A percentile compares a stretch with the other conserved stretches of the same genome.
Evolutionary conservation across 2,797 vertebrate species (phyloP).

Genomic region (Siniperca obscura): DNA sequence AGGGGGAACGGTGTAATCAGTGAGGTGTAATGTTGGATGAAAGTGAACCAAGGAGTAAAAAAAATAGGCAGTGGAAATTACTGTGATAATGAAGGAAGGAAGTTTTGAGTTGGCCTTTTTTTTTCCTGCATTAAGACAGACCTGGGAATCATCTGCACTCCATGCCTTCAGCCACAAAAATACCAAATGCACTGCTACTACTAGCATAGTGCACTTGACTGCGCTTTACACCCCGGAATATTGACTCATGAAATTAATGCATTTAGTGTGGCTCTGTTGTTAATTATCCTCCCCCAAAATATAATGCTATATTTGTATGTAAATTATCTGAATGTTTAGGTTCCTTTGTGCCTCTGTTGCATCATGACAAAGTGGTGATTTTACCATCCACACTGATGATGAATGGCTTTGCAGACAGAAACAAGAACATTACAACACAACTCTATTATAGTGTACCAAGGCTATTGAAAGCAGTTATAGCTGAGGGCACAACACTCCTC

Average conservation of each 20-base stretch:
- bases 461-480: too few relatives aligned
- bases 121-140: not conserved
- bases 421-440: too few relatives aligned
- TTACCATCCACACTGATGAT: not conserved
- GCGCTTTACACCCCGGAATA: slow-evolving; percentile 7
- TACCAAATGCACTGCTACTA: not conserved
- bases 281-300: not conserved
- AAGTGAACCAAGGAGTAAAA: not conserved
- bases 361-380: not conserved
- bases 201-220: slow-evolving; percentile 13
- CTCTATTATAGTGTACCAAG: too few relatives aligned
- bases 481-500: too few relatives aligned
- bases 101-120: not conserved
- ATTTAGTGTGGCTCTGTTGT: slow-evolving; percentile 15
- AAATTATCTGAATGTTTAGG: not conserved
- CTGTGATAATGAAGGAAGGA: not conserved
- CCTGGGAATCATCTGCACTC: slow-evolving; percentile 3
- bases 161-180: slow-evolving; percentile 15
- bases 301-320: not conserved
- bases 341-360: not conserved
- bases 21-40: not conserved
- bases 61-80: not conserved
- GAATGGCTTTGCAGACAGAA: too few relatives aligned
- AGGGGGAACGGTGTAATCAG: too few relatives aligned
- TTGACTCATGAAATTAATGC: slow-evolving; percentile 16